phyloP scores from a whole-genome alignment of 2,888 invertebrate species.

The Sympetrum striolatum region DNA sequence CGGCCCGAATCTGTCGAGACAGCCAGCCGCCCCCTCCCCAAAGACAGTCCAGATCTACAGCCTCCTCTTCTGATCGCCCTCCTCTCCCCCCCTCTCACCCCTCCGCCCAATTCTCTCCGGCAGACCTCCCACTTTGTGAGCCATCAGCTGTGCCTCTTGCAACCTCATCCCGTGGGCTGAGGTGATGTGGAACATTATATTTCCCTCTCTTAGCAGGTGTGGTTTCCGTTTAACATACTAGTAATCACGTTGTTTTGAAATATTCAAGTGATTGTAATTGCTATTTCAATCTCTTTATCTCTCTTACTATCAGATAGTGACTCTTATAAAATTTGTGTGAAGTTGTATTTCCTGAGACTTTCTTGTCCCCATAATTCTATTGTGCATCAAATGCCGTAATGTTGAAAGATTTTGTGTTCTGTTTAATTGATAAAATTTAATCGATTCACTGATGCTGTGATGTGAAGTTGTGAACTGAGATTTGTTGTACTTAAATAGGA shows the following conservation, averaged over 20 bases:
- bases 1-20: slow-evolving; percentile 68
- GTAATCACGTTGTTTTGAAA: neutral
- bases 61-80: neutral
- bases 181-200: neutral
- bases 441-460: slow-evolving; percentile 9
- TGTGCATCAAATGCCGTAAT: slow-evolving; percentile 28
- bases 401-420: neutral
- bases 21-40: slow-evolving; percentile 22
- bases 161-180: slow-evolving; percentile 4
- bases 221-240: neutral
- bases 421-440: neutral
- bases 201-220: neutral
- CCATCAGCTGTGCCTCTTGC: neutral
- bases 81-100: neutral
- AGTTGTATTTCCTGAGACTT: neutral
- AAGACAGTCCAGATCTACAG: neutral
- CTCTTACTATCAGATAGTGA: slow-evolving; percentile 12
- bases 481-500: slow-evolving; percentile 4
- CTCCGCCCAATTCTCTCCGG: neutral
- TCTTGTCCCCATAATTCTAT: neutral
- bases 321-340: neutral
- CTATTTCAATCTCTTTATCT: neutral
- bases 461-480: slow-evolving; percentile 7
- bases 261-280: neutral
- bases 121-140: slow-evolving; percentile 14